Evolutionary conservation across 2,113 vertebrate species (phyloP), one percentile per base, ranked within the genome.

Genomic region (Apodemus speciosus): DNA sequence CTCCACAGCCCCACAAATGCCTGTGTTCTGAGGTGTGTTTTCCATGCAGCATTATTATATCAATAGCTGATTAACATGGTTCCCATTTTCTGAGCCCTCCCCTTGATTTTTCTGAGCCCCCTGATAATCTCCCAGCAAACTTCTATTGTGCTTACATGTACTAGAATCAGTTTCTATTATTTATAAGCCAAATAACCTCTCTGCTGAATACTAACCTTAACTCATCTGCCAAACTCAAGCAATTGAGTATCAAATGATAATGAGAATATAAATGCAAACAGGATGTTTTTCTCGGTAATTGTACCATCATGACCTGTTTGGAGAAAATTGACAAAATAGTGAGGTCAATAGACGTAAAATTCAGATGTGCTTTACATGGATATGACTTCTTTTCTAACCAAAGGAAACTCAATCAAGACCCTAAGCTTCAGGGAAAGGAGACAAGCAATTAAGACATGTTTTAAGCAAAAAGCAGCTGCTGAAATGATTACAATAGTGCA

Each of bases 401-500:
- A 95, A 86, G 20, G 21, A 94, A 95, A 62, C 73, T 84, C 92
- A 93, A 85, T 89, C 89, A 95, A 95, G 96, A 87, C 20, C 21
- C 20, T 77, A 87, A 93, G 85, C 75, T 89, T 95, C 62, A 89
- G 72, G 27, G 64, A 94, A 56, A 94, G 30, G 69, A 62, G 64
- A 85, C 53, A 38, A 92, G 56, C 92, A 87, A 96, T 96, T 89
- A 97, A 85, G 90, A 91, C 62, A 62, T 43, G 14, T 87, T 95
- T 93, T 81, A 92, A 71, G 79, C 51, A 84, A 38, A 89, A 10
- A 84, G 18, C 58, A 87, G 79, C 76, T 92, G 88, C 64, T 89
- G 46, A 86, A 93, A 93, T 76, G 58, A 94, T 89, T 72, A 84
- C 75, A 85, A 58, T 32, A 66, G 75, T 27, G 58, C 62, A 81